Base-by-base conservation (phyloP, 2,888 invertebrate species). In the Philhelius pedissequus region DNA sequence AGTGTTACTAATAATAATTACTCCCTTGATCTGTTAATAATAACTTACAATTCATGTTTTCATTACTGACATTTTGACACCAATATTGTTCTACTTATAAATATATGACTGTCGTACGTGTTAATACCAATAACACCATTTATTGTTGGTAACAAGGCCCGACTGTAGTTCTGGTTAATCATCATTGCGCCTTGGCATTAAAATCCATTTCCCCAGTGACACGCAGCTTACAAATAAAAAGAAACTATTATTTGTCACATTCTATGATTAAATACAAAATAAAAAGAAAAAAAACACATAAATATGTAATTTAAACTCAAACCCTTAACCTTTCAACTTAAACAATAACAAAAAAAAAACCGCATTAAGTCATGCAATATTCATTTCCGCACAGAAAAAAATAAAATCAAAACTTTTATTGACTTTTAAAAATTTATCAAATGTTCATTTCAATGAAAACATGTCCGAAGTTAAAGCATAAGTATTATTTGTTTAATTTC, bases 371-470 rank as follows among this genome's bases (percentile, higher is more conserved):
- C 27, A 66, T 81, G 56, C 45, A 20, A 38, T 64, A 56, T 69
- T 45, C 60, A 76, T 60, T 81, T 81, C 81, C 76, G 76, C 76
- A 70, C n/a, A n/a, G n/a, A n/a, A n/a, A 70, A 76, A 58, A 76
- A 58, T 71, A 66, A 56, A 56, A 48, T 20, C 18, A 32, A 15
- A 38, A 32, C 6, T 76, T 68, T 50, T 58, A 68, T 76, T 76
- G 60, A 62, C 69, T 56, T 48, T 48, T 40, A 64, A 75, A 75
- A n/a, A 27, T 13, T 15, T 54, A 22, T 27, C 25, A n/a, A 20
- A 48, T 52, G 73, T 43, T 48, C 27, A 64, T 54, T 66, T 43
- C 70, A 56, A 64, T 66, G 64, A n/a, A 58, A 58, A 50, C 56
- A 22, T 43, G 78, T 58, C 54, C 40, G 50, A 78, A 78, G 71